Evolutionary conservation across 1,140 invertebrate genomes (phyloP).

Genomic region (Drosophila persimilis): DNA sequence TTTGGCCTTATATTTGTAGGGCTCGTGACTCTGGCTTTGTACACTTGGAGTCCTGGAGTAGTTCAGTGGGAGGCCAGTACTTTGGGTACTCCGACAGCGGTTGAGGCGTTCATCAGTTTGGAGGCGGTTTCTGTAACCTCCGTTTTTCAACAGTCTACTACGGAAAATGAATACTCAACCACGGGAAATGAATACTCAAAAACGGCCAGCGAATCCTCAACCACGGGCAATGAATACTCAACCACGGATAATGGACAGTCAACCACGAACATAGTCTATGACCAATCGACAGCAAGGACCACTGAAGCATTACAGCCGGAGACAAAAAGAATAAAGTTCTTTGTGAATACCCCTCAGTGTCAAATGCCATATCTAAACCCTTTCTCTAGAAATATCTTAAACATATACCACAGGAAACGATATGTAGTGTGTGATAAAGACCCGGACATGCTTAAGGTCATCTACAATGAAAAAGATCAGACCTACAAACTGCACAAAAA

Average conservation of each 20-base stretch:
- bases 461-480: constrained; percentile 46
- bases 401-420: constrained; percentile 85
- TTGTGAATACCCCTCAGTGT: constrained; percentile 83
- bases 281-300: neutral
- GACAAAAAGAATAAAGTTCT: constrained; percentile 42
- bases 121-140: no score
- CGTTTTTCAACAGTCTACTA: no score
- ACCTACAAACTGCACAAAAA: constrained; percentile 56
- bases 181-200: no score
- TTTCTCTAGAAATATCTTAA: constrained; percentile 85
- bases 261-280: no score
- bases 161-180: no score
- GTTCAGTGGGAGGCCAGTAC: neutral
- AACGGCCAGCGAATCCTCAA: no score
- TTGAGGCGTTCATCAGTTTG: no score
- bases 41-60: neutral
- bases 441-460: constrained; percentile 83
- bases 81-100: no score
- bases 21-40: constrained; percentile 10
- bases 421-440: constrained; percentile 85
- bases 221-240: no score
- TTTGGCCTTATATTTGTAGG: neutral
- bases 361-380: constrained; percentile 88
- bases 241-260: no score
- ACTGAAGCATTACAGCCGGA: neutral